These are phyloP conservation scores for Porites lutea DNA, from an alignment of 64 coral and sea anemone genomes.

Conservation along the genomic window DNA sequence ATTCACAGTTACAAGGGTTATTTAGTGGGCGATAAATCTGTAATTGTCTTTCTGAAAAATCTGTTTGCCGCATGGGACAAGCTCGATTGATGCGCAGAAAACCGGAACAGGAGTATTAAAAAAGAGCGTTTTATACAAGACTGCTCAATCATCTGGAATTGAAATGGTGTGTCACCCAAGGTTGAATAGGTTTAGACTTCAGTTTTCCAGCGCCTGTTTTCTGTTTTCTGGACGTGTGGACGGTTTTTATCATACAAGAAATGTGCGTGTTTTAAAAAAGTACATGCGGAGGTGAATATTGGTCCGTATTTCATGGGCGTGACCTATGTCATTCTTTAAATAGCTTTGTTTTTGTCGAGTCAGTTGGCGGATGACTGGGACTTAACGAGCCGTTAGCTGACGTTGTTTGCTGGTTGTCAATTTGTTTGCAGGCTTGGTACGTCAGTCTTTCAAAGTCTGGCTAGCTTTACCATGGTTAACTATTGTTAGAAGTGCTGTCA, in stretches of 20 bases:
- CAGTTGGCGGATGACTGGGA: neutral
- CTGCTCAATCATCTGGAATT: neutral
- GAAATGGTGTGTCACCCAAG: neutral
- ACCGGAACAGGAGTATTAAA: neutral
- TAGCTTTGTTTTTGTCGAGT: neutral
- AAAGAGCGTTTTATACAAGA: neutral
- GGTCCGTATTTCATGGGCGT: neutral
- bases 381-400: neutral
- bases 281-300: neutral
- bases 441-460: too few species aligned
- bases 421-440: too few species aligned
- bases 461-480: too few species aligned
- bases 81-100: neutral
- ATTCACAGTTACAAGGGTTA: neutral
- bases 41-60: neutral
- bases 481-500: too few species aligned
- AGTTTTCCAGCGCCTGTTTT: too few species aligned
- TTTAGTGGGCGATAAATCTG: neutral
- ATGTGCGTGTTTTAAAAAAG: neutral
- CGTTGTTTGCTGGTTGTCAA: neutral
- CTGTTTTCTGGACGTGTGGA: neutral
- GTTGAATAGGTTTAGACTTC: too few species aligned
- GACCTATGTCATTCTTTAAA: conserved; percentile 1
- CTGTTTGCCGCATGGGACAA: neutral
- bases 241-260: neutral